Percentiles rank a stretch among this genome's conserved stretches.
Evolutionary conservation across 2,888 invertebrate genomes (phyloP).

Genomic region (Andrena minutula): DNA sequence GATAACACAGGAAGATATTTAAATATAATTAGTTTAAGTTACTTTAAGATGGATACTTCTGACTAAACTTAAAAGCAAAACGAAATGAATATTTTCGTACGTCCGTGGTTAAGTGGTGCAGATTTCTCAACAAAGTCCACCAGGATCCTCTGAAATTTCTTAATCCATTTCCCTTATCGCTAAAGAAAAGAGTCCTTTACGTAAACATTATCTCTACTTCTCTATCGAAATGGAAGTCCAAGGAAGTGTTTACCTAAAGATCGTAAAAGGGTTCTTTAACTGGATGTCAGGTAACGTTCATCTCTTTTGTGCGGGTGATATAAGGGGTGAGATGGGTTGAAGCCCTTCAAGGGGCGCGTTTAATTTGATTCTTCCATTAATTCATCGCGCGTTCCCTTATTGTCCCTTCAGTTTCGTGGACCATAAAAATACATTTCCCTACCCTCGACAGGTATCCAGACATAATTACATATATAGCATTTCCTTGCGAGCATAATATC

Average conservation of each 20-base stretch:
- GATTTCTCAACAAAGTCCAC: no score
- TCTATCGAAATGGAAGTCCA: slow-evolving; percentile 23
- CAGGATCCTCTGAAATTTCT: background rate
- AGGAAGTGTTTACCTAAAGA: slow-evolving; percentile 20
- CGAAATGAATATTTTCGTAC: background rate
- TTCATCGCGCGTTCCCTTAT: slow-evolving; percentile 40
- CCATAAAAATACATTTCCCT: background rate
- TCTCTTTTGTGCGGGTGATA: background rate
- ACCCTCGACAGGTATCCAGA: background rate
- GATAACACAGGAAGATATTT: background rate
- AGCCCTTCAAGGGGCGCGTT: slow-evolving; percentile 30
- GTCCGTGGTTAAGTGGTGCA: background rate
- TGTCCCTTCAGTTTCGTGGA: background rate
- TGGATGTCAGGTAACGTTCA: slow-evolving; percentile 2
- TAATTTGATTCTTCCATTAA: slow-evolving; percentile 38
- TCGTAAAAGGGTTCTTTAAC: slow-evolving; percentile 19
- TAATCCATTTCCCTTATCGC: background rate
- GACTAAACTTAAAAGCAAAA: background rate
- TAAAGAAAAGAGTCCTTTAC: background rate
- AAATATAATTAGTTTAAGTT: background rate
- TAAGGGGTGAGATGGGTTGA: slow-evolving; percentile 6
- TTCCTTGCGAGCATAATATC: background rate
- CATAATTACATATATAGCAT: background rate
- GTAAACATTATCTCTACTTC: background rate
- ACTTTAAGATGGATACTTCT: background rate